These are phyloP conservation scores for Drosophila murphyi DNA, from an alignment of 1,140 invertebrate species.

Conservation along the genomic window DNA sequence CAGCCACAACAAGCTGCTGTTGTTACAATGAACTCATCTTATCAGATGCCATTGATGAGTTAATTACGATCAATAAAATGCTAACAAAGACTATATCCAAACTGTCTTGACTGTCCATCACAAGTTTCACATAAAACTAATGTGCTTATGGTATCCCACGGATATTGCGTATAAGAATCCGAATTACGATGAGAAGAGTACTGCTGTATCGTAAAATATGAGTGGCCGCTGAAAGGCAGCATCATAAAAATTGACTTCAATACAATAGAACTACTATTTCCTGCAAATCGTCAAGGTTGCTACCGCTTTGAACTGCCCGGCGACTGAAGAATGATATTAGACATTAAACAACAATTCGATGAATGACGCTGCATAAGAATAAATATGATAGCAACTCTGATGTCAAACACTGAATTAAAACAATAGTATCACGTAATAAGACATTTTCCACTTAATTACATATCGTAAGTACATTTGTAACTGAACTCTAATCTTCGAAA, in stretches of 20 bases:
- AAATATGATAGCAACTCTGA: constrained; percentile 2
- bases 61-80: constrained; percentile 24
- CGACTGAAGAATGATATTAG: constrained; percentile 47
- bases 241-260: constrained; percentile 62
- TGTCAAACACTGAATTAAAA: neutral
- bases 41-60: constrained; percentile 25
- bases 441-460: neutral
- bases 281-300: constrained; percentile 15
- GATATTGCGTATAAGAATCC: constrained; percentile 9
- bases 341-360: constrained; percentile 13
- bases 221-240: constrained; percentile 64
- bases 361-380: constrained; percentile 13
- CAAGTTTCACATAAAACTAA: constrained; percentile 7
- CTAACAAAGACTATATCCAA: neutral
- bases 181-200: constrained; percentile 40
- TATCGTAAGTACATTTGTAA: too few species aligned
- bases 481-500: too few species aligned
- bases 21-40: neutral
- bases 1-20: neutral
- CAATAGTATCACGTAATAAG: neutral
- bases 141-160: constrained; percentile 1
- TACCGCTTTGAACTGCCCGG: constrained; percentile 57
- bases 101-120: neutral
- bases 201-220: constrained; percentile 51
- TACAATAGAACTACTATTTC: constrained; percentile 45